These are phyloP conservation scores for Carassius gibelio DNA, from an alignment of 2,113 vertebrate species.

Conservation along the genomic window DNA sequence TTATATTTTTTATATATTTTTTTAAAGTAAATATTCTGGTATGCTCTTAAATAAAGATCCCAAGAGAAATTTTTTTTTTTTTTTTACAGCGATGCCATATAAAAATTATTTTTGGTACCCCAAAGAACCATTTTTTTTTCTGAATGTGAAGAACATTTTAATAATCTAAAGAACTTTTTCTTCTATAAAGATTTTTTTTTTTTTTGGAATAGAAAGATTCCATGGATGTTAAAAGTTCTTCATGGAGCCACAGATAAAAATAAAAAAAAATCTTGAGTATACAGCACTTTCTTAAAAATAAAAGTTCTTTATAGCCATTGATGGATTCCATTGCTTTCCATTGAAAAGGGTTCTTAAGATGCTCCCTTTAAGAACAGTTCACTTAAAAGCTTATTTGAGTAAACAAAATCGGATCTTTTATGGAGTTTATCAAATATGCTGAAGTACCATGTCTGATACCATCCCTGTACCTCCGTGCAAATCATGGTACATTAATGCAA, in stretches of 20 bases:
- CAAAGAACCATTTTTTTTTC: too few species aligned
- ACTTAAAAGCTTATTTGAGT: not conserved
- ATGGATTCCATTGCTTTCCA: not conserved
- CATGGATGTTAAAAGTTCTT: not conserved
- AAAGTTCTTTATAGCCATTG: not conserved
- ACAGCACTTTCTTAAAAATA: not conserved
- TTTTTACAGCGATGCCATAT: too few species aligned
- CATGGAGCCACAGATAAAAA: not conserved
- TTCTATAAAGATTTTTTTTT: not conserved
- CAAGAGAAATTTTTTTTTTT: too few species aligned
- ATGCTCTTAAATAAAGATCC: too few species aligned
- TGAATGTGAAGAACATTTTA: too few species aligned
- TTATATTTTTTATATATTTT: too few species aligned
- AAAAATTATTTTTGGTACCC: too few species aligned
- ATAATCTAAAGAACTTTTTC: not conserved
- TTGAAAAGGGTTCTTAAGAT: not conserved
- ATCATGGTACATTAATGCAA: slow-evolving; percentile 2
- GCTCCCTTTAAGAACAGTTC: not conserved
- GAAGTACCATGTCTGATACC: not conserved
- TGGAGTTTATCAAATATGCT: not conserved
- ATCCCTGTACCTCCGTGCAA: not conserved
- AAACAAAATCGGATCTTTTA: not conserved
- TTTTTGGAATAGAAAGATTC: not conserved
- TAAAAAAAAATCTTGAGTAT: not conserved
- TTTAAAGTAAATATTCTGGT: too few species aligned